Evolutionary conservation across 1,140 invertebrate species (phyloP).

Genomic region (Piezodorus guildinii): DNA sequence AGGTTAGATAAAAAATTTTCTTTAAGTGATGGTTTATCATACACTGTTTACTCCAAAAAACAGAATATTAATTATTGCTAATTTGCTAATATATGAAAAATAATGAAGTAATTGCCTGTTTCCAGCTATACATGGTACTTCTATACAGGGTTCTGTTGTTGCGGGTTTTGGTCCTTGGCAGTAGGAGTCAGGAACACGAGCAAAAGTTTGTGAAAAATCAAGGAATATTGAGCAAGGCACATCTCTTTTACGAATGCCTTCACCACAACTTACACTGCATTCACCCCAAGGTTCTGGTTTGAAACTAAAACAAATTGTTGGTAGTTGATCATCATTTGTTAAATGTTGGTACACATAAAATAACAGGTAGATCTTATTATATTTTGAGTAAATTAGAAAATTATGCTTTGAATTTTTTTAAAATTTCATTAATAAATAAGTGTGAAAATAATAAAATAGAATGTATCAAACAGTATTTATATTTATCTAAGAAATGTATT

Average conservation of each 20-base stretch:
- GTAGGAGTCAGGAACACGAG: constrained; percentile 73
- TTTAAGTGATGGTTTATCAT: no score
- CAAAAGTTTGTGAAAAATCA: constrained; percentile 76
- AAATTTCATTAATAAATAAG: no score
- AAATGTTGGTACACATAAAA: no score
- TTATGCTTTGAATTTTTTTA: no score
- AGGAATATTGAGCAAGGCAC: constrained; percentile 89
- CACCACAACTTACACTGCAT: constrained; percentile 81
- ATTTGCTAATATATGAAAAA: neutral
- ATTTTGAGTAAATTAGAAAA: no score
- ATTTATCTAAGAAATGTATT: no score
- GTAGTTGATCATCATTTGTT: neutral
- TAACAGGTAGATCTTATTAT: no score
- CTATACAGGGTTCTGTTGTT: constrained; percentile 63
- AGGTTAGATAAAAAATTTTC: no score
- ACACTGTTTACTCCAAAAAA: no score
- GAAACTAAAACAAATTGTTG: constrained; percentile 41
- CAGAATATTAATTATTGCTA: no score
- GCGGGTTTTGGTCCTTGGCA: constrained; percentile 72
- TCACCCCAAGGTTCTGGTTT: constrained; percentile 70
- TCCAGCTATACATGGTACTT: constrained; percentile 53
- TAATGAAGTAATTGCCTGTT: constrained; percentile 23
- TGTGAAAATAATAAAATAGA: no score
- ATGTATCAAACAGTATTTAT: no score
- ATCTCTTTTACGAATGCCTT: constrained; percentile 64